A percentile compares a stretch with the other conserved stretches of the same genome.
Evolutionary conservation across 2,888 invertebrate species (phyloP).

Genomic region (Platycheirus rosarum): DNA sequence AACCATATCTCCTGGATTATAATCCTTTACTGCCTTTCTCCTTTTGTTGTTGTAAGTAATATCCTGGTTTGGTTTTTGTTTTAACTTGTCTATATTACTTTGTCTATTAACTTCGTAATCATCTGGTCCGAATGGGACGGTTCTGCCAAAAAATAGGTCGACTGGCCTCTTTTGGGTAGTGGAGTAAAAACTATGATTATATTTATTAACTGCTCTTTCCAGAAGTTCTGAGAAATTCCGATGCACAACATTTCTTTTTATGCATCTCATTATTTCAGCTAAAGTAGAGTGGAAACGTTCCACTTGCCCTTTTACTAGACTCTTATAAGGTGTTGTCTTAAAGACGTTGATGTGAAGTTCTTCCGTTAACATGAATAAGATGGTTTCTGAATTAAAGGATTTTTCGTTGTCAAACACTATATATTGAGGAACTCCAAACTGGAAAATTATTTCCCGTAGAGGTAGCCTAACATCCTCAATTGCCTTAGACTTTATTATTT

Average conservation of each 20-base stretch:
- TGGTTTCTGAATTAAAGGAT: conserved; percentile 8
- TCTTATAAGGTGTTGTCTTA: conserved; percentile 38
- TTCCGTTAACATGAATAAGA: conserved; percentile 28
- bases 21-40: conserved; percentile 41
- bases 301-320: conserved; percentile 42
- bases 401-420: neutral
- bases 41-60: conserved; percentile 52
- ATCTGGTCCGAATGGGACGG: conserved; percentile 23
- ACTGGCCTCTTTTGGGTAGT: conserved; percentile 56
- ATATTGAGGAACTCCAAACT: too few species aligned
- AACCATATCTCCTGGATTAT: conserved; percentile 28
- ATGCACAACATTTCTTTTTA: neutral
- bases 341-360: conserved; percentile 33
- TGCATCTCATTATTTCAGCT: conserved; percentile 36
- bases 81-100: conserved; percentile 45
- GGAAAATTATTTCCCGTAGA: conserved; percentile 20
- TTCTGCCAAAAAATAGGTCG: conserved; percentile 44
- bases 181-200: conserved; percentile 52
- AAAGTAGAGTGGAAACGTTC: conserved; percentile 31
- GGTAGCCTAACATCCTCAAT: conserved; percentile 25
- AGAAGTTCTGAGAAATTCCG: conserved; percentile 27
- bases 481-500: conserved; percentile 35
- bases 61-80: conserved; percentile 45
- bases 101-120: conserved; percentile 3
- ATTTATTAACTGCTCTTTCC: conserved; percentile 1